These are phyloP conservation scores for Ornithoptera alexandrae DNA, from an alignment of 2,888 invertebrate species.

Conservation along the genomic window DNA sequence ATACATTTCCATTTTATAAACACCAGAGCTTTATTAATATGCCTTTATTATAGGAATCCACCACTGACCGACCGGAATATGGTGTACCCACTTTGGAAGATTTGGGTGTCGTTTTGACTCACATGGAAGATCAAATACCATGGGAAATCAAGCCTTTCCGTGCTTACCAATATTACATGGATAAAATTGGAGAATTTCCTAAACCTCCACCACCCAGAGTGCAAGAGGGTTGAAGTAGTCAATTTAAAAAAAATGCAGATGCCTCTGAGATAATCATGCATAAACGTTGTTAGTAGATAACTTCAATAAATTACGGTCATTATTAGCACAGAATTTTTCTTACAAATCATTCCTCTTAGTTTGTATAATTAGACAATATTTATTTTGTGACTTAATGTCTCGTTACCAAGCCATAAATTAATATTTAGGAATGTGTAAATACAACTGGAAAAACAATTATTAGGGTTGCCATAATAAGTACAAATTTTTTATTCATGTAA, in stretches of 20 bases:
- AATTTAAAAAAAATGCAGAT: slow-evolving; percentile 7
- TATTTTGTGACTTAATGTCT: background rate
- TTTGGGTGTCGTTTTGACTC: slow-evolving; percentile 88
- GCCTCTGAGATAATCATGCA: slow-evolving; percentile 1
- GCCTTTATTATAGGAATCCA: slow-evolving; percentile 81
- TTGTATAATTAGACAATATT: background rate
- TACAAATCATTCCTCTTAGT: background rate
- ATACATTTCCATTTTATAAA: no score
- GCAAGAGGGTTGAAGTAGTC: slow-evolving; percentile 32
- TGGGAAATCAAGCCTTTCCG: slow-evolving; percentile 89
- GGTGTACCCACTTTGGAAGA: slow-evolving; percentile 91
- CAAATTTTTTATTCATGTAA: no score
- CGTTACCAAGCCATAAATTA: no score
- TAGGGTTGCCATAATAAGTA: no score
- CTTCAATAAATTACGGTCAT: slow-evolving; percentile 28
- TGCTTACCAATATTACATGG: slow-evolving; percentile 85
- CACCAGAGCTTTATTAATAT: background rate
- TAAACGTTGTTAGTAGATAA: slow-evolving; percentile 26
- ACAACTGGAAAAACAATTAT: no score
- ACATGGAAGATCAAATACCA: slow-evolving; percentile 89
- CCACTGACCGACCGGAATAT: slow-evolving; percentile 83
- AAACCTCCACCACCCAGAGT: slow-evolving; percentile 82
- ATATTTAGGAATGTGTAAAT: no score
- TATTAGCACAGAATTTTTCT: slow-evolving; percentile 8
- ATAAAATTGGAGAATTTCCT: slow-evolving; percentile 87